A percentile compares a stretch with the other conserved stretches of the same genome.
phyloP scores from a whole-genome alignment of 2,113 vertebrate species.

The Erpornis zantholeuca region DNA sequence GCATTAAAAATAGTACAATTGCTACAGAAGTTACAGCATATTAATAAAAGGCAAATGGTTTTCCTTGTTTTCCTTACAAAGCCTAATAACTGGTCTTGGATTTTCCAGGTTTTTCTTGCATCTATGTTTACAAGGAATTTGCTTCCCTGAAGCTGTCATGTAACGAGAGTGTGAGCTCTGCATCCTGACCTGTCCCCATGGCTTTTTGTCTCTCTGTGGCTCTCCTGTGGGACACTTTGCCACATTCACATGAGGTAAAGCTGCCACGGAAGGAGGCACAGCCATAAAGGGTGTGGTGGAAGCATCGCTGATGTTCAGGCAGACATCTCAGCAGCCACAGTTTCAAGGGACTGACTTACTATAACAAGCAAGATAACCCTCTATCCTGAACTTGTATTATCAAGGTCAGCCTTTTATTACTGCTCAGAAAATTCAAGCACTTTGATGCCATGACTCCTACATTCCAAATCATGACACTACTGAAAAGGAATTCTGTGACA shows the following conservation, averaged over 20 bases:
- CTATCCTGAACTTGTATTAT: neutral
- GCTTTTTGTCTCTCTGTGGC: neutral
- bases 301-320: neutral
- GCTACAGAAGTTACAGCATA: neutral
- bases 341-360: neutral
- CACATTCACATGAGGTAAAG: too few species aligned
- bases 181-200: neutral
- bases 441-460: neutral
- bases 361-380: neutral
- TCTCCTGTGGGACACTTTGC: neutral
- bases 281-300: neutral
- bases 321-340: neutral
- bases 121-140: neutral
- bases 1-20: neutral
- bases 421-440: neutral
- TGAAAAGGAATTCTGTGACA: neutral
- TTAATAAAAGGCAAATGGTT: neutral
- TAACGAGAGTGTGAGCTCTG: neutral
- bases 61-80: neutral
- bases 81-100: neutral
- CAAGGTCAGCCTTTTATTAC: neutral
- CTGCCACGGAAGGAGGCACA: neutral
- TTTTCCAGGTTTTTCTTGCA: neutral
- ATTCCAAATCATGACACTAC: neutral
- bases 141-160: neutral